Percentiles rank a stretch among this genome's conserved stretches.
Conservation (phyloP, 2,888 invertebrate species). For the Xestia c-nigrum region DNA sequence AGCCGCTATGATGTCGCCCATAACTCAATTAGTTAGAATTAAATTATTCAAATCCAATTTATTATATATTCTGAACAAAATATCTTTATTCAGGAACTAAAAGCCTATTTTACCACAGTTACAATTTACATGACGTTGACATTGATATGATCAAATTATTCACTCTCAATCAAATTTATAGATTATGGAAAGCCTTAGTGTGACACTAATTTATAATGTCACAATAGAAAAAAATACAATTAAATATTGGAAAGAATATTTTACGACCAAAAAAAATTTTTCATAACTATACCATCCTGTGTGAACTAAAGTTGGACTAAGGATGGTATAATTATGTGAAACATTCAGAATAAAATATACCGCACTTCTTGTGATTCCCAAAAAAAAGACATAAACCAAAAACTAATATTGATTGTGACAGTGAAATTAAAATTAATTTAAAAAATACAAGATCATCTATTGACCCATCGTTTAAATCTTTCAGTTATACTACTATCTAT, state of each 20-base stretch:
- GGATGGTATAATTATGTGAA: no score
- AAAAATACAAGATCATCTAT: accelerated
- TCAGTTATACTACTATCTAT: background rate
- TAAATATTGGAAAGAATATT: no score
- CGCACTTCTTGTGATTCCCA: accelerated
- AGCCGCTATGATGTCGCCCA: background rate
- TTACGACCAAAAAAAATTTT: no score
- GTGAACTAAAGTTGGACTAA: no score
- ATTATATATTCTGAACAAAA: conserved; percentile 37
- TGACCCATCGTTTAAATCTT: background rate
- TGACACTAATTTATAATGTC: background rate
- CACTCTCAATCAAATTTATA: background rate
- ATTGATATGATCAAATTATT: conserved; percentile 12
- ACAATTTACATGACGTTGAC: conserved; percentile 2
- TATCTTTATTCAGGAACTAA: conserved; percentile 38
- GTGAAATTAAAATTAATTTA: no score
- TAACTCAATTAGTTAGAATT: conserved; percentile 37
- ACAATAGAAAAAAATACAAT: background rate
- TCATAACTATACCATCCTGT: accelerated
- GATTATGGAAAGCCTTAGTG: background rate
- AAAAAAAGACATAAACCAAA: background rate
- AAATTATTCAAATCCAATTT: conserved; percentile 42
- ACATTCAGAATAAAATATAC: background rate
- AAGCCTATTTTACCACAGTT: background rate
- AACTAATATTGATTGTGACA: background rate